Evolutionary conservation across 2,888 invertebrate species (phyloP), one percentile per base, ranked within the genome.

Genomic region (Crepidodera aurea): DNA sequence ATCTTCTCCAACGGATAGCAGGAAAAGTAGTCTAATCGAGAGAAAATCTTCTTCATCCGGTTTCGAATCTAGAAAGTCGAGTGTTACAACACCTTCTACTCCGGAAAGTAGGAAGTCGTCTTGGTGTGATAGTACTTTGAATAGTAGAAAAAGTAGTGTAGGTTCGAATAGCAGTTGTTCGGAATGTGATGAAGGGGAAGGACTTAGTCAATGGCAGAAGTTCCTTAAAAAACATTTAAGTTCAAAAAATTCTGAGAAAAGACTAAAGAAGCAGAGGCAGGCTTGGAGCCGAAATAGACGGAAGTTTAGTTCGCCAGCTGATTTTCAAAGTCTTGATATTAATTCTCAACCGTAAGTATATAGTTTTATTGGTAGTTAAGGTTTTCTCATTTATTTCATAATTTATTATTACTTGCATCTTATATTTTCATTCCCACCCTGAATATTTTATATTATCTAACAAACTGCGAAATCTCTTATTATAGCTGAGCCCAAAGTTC

Each of bases 271-370:
- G 67, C 81, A 82, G 64, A 70, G 82, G 66, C 81, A 81, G 64
- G 82, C 81, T 1, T 82, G 82, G 82, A 79, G 81, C 27, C 76
- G 80, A 66, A 81, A 79, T 63, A 75, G 75, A 50, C 74, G 81
- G 68, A 80, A 79, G 70, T 66, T 82, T 32, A 81, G 81, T 67
- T 69, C 75, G n/a, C 74, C 75, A 51, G 73, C 75, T 7, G 78
- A 79, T 50, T 61, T 73, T 1, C 71, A 69, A 25, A 69, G 64
- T 50, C 62, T 56, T 39, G 71, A 73, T 65, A 61, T 75, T 46
- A 66, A 66, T 60, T 64, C 51, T 62, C 76, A 76, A 68, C 70
- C 72, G 77, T 77, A 74, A 77, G 77, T 77, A 63, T 29, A 29
- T 3, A 29, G 25, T n/a, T n/a, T n/a, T n/a, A n/a, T n/a, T n/a